phyloP scores from a whole-genome alignment of 1,140 invertebrate genomes.

The Achatina immaculata region DNA sequence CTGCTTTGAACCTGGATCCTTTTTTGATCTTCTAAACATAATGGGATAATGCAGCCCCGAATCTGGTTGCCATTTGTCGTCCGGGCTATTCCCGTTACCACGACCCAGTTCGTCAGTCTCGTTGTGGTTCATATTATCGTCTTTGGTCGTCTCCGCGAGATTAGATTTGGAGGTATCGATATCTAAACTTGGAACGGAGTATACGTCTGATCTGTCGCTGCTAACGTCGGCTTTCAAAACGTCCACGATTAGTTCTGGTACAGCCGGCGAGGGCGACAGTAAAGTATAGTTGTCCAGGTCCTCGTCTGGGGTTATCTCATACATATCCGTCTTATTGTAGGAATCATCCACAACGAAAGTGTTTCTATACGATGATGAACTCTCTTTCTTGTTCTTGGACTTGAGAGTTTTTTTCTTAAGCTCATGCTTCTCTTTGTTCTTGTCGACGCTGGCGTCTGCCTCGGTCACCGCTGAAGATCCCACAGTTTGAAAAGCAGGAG shows the following conservation, averaged over 20 bases:
- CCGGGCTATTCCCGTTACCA: not conserved
- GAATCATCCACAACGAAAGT: not conserved
- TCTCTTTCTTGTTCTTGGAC: not conserved
- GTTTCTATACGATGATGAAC: not conserved
- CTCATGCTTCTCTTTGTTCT: not conserved
- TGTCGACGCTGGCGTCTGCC: not conserved
- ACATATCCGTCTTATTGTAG: constrained; percentile 1
- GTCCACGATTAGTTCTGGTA: constrained; percentile 28
- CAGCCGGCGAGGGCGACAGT: not conserved
- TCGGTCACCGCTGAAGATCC: not conserved
- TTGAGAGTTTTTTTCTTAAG: not conserved
- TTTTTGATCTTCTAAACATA: constrained; percentile 60
- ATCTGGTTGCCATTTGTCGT: not conserved
- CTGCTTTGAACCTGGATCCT: constrained; percentile 61
- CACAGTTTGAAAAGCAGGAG: not conserved
- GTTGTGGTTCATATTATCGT: not conserved
- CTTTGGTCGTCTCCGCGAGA: not conserved
- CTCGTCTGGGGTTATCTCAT: not conserved
- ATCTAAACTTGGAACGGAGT: constrained; percentile 1
- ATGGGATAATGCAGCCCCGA: constrained; percentile 44
- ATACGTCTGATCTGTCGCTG: not conserved
- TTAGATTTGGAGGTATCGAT: not conserved
- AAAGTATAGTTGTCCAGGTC: not conserved
- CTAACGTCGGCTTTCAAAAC: constrained; percentile 20
- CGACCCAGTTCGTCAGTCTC: not conserved